Evolutionary conservation across 2,888 invertebrate species (phyloP), one percentile per base, ranked within the genome.

Genomic region (Morpho helenor): DNA sequence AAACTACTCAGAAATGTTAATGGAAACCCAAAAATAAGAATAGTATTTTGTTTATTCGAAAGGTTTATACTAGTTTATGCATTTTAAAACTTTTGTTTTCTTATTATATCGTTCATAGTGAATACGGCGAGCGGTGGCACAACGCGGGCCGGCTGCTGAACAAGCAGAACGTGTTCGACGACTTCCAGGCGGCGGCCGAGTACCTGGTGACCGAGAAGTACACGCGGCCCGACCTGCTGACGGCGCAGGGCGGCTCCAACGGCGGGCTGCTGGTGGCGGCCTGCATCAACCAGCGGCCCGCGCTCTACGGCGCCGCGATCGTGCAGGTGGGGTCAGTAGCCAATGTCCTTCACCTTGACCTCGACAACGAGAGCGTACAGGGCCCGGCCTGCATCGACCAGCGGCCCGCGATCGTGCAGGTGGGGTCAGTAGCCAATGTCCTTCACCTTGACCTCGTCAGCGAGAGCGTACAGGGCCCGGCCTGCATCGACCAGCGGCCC

Each of bases 41-140:
- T 31, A 5, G 5, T 31, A 31, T 31, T 31, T 31, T 31, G 31
- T 31, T 31, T 31, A 31, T 31, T 2, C 3, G 31, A 48, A 42
- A 45, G 31, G 31, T 31, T 3, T 31, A 31, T 31, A 3, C 31
- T 31, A 31, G 5, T 31, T 31, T 31, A 31, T 31, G 31, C 31
- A 5, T 2, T 31, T 1, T 2, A 31, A 31, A 31, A 31, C 16
- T 31, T 31, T 3, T 31, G 31, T 31, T 2, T 2, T 31, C 16
- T 16, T 16, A 16, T 1, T 16, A 16, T 47, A 40, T 43, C 40
- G n/a, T 4, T 10, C 75, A 1, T 83, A 97, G 97, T 1, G 99
- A 99, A 81, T 99, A 99, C 83, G 99, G 99, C 47, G 97, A 98
- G 82, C 94, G 95, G 68, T 99, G 99, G 99, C 99, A 99, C 87